These are phyloP conservation scores for Prietella phreatophila DNA, from an alignment of 2,113 vertebrate genomes.

Conservation along the genomic window DNA sequence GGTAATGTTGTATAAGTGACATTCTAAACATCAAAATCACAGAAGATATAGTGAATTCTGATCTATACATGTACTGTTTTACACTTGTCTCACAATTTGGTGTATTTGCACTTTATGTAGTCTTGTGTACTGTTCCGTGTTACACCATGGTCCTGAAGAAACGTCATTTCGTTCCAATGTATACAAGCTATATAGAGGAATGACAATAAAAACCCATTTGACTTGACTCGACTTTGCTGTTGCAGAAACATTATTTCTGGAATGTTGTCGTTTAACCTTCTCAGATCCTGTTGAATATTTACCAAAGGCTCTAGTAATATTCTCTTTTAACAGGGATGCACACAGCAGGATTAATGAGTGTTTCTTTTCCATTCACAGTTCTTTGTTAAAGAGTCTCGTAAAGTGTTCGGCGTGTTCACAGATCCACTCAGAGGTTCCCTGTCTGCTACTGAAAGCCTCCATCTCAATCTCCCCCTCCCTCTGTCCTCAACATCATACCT, in stretches of 20 bases:
- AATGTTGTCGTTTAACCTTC: neutral
- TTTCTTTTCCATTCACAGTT: neutral
- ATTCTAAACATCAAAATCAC: no score
- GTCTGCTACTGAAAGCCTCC: constrained; percentile 17
- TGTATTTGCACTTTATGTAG: no score
- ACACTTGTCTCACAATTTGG: no score
- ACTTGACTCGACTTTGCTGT: neutral
- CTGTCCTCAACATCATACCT: constrained; percentile 22
- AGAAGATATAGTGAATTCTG: no score
- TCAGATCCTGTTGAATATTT: neutral
- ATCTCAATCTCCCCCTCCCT: neutral
- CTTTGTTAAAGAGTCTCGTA: constrained; percentile 24
- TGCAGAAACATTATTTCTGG: neutral
- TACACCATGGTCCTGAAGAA: no score
- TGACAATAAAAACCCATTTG: no score
- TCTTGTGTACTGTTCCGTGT: no score
- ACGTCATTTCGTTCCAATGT: no score
- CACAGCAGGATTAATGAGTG: constrained; percentile 2
- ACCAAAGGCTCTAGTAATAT: neutral
- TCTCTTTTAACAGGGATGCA: neutral
- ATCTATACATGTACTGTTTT: no score
- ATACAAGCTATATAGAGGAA: no score
- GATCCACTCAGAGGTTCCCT: constrained; percentile 22
- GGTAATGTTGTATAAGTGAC: neutral
- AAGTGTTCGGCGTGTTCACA: neutral